Conservation (phyloP, 2,888 invertebrate species). For the Ichneumoninae sp. region DNA sequence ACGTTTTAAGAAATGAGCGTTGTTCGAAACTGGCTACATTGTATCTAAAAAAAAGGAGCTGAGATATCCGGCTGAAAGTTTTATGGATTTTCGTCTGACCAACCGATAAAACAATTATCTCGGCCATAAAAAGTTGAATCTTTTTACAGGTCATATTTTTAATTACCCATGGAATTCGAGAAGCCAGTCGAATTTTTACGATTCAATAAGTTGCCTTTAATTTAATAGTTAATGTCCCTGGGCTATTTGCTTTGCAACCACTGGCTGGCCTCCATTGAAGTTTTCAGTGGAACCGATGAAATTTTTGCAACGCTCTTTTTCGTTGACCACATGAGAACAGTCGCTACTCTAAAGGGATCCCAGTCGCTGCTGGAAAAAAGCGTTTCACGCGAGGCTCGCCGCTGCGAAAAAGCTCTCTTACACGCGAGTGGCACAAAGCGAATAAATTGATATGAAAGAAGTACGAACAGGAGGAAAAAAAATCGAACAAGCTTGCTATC, state of each 20-base stretch:
- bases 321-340: neutral
- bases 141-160: neutral
- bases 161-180: neutral
- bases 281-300: neutral
- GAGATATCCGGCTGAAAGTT: too few relatives aligned
- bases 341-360: neutral
- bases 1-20: too few relatives aligned
- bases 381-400: slow-evolving; percentile 16
- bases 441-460: slow-evolving; percentile 33
- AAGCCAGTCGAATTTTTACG: neutral
- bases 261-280: neutral
- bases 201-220: neutral
- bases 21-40: too few relatives aligned
- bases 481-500: slow-evolving; percentile 18
- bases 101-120: neutral
- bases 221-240: neutral
- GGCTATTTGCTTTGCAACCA: neutral
- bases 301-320: neutral
- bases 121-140: neutral
- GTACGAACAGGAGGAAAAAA: slow-evolving; percentile 5
- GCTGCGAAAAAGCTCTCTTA: slow-evolving; percentile 38
- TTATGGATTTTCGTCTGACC: too few relatives aligned
- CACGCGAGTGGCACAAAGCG: slow-evolving; percentile 39
- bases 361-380: slow-evolving; percentile 21
- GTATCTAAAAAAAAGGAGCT: too few relatives aligned